Evolutionary conservation across 2,888 invertebrate species (phyloP).

Genomic region (Oligia latruncula): DNA sequence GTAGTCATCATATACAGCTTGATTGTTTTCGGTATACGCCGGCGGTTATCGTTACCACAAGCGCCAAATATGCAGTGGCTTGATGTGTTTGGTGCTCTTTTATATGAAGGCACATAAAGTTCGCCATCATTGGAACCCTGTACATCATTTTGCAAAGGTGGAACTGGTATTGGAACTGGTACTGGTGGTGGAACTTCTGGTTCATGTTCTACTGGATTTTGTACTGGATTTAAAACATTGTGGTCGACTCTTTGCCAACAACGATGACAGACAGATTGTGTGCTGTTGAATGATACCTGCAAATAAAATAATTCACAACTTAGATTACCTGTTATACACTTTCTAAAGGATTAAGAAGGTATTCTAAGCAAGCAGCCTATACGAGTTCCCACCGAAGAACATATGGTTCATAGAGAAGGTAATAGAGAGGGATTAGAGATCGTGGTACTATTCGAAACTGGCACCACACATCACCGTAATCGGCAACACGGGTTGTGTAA

Average conservation of each 20-base stretch:
- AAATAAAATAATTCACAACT: slow-evolving; percentile 22
- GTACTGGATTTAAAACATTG: slow-evolving; percentile 26
- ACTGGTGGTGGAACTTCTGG: slow-evolving; percentile 18
- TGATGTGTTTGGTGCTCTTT: slow-evolving; percentile 37
- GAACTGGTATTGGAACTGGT: slow-evolving; percentile 6
- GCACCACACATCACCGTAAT: slow-evolving; percentile 25
- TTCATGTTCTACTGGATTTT: slow-evolving; percentile 22
- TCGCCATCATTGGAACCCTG: slow-evolving; percentile 27
- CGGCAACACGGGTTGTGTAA: slow-evolving; percentile 27
- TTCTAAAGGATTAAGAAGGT: slow-evolving; percentile 31
- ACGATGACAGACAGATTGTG: slow-evolving; percentile 26
- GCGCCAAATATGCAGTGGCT: slow-evolving; percentile 32
- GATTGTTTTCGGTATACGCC: slow-evolving; percentile 25
- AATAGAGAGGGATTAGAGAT: slow-evolving; percentile 25
- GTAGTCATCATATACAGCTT: slow-evolving; percentile 25
- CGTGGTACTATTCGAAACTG: slow-evolving; percentile 25
- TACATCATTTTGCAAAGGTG: slow-evolving; percentile 27
- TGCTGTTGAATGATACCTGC: slow-evolving; percentile 29
- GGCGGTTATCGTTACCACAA: slow-evolving; percentile 26
- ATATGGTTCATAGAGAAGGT: slow-evolving; percentile 9
- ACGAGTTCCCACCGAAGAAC: slow-evolving; percentile 22
- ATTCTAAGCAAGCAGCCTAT: slow-evolving; percentile 21
- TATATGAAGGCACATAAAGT: slow-evolving; percentile 33
- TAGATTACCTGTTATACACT: slow-evolving; percentile 28
- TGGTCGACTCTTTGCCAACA: slow-evolving; percentile 24